Conservation (phyloP, 1,140 invertebrate genomes). For the Pogonognathellus flavescens region DNA sequence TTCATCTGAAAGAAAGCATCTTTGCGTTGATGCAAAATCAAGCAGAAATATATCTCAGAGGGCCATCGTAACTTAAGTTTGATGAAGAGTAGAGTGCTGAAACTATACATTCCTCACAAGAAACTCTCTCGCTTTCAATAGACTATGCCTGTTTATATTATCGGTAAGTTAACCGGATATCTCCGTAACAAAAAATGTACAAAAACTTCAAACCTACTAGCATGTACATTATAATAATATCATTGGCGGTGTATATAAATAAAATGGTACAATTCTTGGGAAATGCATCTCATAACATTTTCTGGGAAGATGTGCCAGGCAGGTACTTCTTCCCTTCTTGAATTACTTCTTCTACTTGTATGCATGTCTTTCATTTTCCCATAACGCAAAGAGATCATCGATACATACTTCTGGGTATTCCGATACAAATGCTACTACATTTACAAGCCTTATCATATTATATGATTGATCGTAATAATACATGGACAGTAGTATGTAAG, state of each 20-base stretch:
- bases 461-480: too few species aligned
- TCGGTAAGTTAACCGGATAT: background rate
- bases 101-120: constrained; percentile 6
- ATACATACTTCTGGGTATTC: background rate
- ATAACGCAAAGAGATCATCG: background rate
- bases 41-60: constrained; percentile 54
- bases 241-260: too few species aligned
- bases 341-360: background rate
- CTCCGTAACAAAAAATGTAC: background rate
- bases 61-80: constrained; percentile 43
- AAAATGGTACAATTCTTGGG: too few species aligned
- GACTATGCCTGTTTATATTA: background rate
- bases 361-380: background rate
- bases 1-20: constrained; percentile 29
- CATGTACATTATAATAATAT: too few species aligned
- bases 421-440: constrained; percentile 1
- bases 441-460: background rate
- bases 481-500: too few species aligned
- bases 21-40: constrained; percentile 60
- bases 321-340: background rate
- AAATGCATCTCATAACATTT: too few species aligned
- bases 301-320: too few species aligned
- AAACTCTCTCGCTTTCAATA: background rate
- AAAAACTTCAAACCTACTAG: background rate
- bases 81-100: constrained; percentile 45